Evolutionary conservation across 2,888 invertebrate genomes (phyloP).

Genomic region (Tenodera sinensis): DNA sequence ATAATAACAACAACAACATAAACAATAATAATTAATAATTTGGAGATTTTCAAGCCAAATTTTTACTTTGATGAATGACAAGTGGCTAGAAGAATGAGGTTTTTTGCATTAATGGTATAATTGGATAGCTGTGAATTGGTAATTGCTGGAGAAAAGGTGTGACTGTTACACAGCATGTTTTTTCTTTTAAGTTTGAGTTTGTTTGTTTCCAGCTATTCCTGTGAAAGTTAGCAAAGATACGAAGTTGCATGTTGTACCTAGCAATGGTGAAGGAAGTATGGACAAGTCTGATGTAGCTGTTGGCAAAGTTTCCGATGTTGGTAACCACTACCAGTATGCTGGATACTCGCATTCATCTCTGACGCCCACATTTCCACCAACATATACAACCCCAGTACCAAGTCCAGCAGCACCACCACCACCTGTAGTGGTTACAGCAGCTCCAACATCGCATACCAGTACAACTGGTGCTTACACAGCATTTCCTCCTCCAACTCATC

Average conservation of each 20-base stretch:
- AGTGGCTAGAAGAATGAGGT: no score
- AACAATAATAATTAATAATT: no score
- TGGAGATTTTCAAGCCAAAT: no score
- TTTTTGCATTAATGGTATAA: no score
- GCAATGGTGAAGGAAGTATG: constrained; percentile 1
- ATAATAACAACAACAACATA: no score
- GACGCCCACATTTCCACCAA: constrained; percentile 18
- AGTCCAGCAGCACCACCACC: neutral
- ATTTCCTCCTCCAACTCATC: constrained; percentile 3
- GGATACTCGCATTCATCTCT: neutral
- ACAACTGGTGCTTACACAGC: constrained; percentile 18
- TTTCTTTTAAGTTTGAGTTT: no score
- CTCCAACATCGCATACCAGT: constrained; percentile 29
- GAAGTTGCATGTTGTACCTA: neutral
- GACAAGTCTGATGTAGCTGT: constrained; percentile 5
- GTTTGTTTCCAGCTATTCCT: constrained; percentile 25
- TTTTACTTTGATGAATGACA: no score
- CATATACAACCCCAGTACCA: constrained; percentile 16
- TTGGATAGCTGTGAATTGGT: no score
- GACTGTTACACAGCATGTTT: no score
- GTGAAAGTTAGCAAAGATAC: constrained; percentile 27
- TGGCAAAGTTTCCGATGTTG: neutral
- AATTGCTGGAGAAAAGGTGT: no score
- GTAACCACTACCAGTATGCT: constrained; percentile 25
- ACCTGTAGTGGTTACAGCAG: neutral